Conservation (phyloP, 2,797 vertebrate genomes). For the Perodicticus potto region DNA sequence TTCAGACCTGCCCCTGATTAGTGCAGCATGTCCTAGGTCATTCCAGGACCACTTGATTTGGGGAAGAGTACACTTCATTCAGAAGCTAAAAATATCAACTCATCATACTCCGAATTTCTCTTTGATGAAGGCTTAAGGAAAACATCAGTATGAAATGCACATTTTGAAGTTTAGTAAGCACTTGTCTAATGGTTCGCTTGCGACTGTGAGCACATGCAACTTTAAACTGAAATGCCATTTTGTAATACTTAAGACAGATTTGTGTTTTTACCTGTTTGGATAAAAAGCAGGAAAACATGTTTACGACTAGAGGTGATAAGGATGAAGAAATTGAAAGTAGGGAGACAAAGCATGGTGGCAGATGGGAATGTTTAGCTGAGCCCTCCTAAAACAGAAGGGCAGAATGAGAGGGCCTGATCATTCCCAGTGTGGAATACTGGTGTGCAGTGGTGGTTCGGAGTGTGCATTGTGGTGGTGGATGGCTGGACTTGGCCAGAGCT, state of each 20-base stretch:
- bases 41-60: slow-evolving; percentile 80
- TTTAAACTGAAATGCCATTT: slow-evolving; percentile 81
- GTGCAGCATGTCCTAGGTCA: slow-evolving; percentile 83
- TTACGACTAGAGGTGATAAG: slow-evolving; percentile 69
- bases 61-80: slow-evolving; percentile 78
- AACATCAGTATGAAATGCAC: slow-evolving; percentile 75
- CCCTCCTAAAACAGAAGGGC: no score
- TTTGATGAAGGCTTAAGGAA: slow-evolving; percentile 87
- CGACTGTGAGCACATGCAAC: slow-evolving; percentile 67
- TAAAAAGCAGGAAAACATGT: slow-evolving; percentile 71
- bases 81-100: slow-evolving; percentile 71
- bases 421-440: no score
- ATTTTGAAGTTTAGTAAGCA: slow-evolving; percentile 82
- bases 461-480: no score
- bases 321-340: slow-evolving; percentile 75
- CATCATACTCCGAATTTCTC: slow-evolving; percentile 84
- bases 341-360: no score
- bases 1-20: slow-evolving; percentile 91
- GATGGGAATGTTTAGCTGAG: no score
- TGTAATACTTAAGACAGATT: slow-evolving; percentile 76
- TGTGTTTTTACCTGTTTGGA: slow-evolving; percentile 65
- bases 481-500: no score
- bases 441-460: no score
- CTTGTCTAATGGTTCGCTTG: slow-evolving; percentile 75
- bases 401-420: no score